Evolutionary conservation across 2,113 vertebrate species (phyloP).

Genomic region (Anguilla japonica): DNA sequence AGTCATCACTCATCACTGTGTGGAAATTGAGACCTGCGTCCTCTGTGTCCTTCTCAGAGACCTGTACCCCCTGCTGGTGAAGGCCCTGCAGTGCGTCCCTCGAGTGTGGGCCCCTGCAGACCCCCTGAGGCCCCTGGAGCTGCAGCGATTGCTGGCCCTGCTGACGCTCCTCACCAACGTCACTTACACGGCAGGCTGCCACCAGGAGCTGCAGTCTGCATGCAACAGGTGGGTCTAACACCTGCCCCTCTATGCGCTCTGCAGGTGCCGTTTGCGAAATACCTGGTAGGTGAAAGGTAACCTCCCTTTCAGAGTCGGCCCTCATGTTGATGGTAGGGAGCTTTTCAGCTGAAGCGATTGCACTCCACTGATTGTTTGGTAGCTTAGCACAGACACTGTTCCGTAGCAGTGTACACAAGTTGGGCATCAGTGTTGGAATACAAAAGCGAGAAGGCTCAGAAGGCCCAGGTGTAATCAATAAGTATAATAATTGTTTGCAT

Average conservation of each 20-base stretch:
- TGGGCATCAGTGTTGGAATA: no score
- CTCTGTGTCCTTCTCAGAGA: conserved; percentile 68
- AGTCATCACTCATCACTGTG: background rate
- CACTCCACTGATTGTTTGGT: no score
- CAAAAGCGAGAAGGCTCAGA: no score
- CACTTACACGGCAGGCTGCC: conserved; percentile 78
- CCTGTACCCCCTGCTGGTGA: conserved; percentile 85
- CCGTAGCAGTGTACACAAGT: no score
- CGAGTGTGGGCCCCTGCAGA: conserved; percentile 47
- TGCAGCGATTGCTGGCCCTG: conserved; percentile 75
- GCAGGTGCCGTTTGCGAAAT: background rate
- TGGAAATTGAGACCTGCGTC: no score
- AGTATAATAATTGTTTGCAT: no score
- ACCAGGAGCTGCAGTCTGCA: conserved; percentile 70
- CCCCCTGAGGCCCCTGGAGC: conserved; percentile 49
- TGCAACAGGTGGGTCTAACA: conserved; percentile 68
- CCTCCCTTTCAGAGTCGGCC: background rate
- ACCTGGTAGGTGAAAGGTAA: background rate
- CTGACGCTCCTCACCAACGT: conserved; percentile 81
- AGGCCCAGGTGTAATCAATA: no score
- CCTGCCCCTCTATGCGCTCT: background rate
- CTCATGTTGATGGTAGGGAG: background rate
- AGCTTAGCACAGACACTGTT: no score
- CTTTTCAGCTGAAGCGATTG: background rate
- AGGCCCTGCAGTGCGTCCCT: conserved; percentile 73